Conservation (phyloP, 2,113 vertebrate species). For the Monarcha castaneiventris region DNA sequence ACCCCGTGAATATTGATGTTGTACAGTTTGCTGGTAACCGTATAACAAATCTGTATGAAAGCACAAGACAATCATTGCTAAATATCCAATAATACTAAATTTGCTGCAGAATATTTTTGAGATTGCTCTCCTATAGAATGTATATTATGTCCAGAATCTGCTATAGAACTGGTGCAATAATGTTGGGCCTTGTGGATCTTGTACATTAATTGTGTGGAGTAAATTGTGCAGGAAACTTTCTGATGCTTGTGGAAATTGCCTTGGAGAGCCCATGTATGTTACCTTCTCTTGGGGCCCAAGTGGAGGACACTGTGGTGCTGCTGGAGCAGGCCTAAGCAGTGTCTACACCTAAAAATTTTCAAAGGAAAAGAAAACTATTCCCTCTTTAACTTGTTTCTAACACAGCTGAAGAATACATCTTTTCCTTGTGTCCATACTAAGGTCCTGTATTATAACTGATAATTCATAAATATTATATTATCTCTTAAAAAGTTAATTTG, state of each 20-base stretch:
- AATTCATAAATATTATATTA: background rate
- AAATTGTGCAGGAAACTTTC: background rate
- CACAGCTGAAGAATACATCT: background rate
- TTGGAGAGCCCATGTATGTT: background rate
- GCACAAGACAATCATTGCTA: background rate
- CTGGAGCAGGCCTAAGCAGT: background rate
- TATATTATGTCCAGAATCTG: background rate
- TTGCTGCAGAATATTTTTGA: background rate
- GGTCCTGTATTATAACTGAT: background rate
- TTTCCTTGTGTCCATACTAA: background rate
- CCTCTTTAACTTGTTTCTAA: background rate
- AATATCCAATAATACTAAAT: background rate
- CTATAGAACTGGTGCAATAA: background rate
- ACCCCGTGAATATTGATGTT: background rate
- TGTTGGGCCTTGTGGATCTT: background rate
- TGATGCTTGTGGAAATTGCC: background rate
- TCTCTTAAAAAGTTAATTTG: background rate
- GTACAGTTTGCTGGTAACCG: background rate
- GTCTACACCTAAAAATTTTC: background rate
- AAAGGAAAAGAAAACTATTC: background rate
- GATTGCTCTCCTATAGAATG: background rate
- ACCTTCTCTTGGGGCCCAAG: rapidly evolving
- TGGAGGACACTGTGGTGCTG: background rate
- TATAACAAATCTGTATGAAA: background rate
- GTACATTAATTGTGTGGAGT: background rate